Evolutionary conservation across 2,888 invertebrate genomes (phyloP).

Genomic region (Hipparchia semele): DNA sequence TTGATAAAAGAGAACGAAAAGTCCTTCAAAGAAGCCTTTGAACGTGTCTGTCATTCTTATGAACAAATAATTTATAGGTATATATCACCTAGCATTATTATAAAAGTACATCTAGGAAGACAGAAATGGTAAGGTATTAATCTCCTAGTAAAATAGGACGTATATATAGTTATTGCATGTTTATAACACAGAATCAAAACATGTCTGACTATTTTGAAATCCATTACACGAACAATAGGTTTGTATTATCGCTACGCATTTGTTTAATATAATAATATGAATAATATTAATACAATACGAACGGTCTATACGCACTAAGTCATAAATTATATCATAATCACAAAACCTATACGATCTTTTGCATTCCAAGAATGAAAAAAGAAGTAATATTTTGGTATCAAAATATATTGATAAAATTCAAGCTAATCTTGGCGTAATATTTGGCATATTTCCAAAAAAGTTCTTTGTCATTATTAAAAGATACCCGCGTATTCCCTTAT

Average conservation of each 20-base stretch:
- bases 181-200: constrained; percentile 31
- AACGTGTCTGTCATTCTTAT: too few relatives aligned
- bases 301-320: neutral
- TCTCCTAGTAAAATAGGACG: neutral
- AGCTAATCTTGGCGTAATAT: neutral
- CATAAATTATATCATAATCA: neutral
- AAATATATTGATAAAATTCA: neutral
- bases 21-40: too few relatives aligned
- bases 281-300: neutral
- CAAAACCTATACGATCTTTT: neutral
- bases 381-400: neutral
- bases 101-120: neutral
- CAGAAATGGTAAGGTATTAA: neutral
- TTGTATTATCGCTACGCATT: neutral
- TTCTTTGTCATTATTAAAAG: neutral
- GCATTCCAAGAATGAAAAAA: neutral
- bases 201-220: constrained; percentile 20
- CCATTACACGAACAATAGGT: constrained; percentile 15
- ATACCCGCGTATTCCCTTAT: neutral
- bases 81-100: too few relatives aligned
- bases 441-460: neutral
- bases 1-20: too few relatives aligned
- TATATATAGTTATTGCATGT: constrained; percentile 9
- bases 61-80: too few relatives aligned
- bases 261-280: constrained; percentile 10